Percentiles rank a stretch among this genome's conserved stretches.
Conservation (phyloP, 2,797 vertebrate species). For the Manis pentadactyla region DNA sequence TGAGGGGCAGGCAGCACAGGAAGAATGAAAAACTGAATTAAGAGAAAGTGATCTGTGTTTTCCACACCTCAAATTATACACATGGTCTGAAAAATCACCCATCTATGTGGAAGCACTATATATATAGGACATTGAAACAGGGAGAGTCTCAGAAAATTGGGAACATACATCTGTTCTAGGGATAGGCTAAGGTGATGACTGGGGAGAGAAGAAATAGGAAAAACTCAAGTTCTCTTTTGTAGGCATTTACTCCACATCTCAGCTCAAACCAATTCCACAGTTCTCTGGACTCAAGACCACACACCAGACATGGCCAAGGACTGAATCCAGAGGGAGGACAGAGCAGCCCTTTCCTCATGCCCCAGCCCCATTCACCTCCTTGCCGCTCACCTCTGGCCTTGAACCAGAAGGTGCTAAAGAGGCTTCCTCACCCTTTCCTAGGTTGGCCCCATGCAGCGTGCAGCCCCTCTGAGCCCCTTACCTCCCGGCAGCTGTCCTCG, state of each 20-base stretch:
- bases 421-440: not conserved
- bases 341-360: accelerated
- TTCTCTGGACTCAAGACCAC: not conserved
- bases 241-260: not conserved
- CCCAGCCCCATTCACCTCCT: not conserved
- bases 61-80: not conserved
- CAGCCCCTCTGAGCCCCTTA: conserved; percentile 82
- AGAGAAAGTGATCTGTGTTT: not conserved
- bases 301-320: not conserved
- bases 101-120: not conserved
- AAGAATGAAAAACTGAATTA: not conserved
- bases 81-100: not conserved
- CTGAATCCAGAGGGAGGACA: accelerated
- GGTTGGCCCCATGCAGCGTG: accelerated
- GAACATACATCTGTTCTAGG: not conserved
- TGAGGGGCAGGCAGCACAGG: not conserved
- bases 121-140: not conserved
- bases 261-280: not conserved
- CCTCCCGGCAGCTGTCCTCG: conserved; percentile 89
- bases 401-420: not conserved
- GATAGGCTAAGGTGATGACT: not conserved
- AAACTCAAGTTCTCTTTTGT: not conserved
- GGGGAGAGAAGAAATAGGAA: not conserved
- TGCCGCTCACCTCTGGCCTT: not conserved
- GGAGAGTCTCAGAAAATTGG: not conserved